phyloP scores from a whole-genome alignment of 2,888 invertebrate genomes.

The Orchesella flavescens region DNA sequence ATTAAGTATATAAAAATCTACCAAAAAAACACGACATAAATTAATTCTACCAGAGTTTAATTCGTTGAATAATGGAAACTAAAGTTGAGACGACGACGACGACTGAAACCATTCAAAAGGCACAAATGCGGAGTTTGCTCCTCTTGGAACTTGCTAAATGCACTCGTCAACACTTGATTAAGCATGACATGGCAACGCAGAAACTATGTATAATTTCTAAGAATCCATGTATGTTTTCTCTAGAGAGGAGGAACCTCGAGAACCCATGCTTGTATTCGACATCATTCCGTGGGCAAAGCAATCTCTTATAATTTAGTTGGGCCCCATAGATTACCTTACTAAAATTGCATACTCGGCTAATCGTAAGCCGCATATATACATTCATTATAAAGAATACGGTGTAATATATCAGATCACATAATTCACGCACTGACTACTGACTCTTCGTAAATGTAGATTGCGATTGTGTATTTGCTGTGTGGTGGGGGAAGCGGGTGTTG shows the following conservation, averaged over 20 bases:
- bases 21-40: not conserved
- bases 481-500: constrained; percentile 13
- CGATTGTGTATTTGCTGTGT: constrained; percentile 22
- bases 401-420: constrained; percentile 71
- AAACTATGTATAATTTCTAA: constrained; percentile 48
- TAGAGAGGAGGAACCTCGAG: not conserved
- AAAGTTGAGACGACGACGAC: not conserved
- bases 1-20: not conserved
- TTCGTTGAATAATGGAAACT: not conserved
- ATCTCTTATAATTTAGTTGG: not conserved
- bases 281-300: not conserved
- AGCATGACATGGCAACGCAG: constrained; percentile 63
- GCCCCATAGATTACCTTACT: not conserved
- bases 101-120: not conserved
- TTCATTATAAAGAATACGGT: too few species aligned
- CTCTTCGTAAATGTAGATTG: constrained; percentile 16
- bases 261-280: not conserved
- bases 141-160: constrained; percentile 27
- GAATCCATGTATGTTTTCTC: constrained; percentile 43
- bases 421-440: constrained; percentile 65
- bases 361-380: constrained; percentile 17
- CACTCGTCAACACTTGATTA: constrained; percentile 71
- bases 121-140: not conserved
- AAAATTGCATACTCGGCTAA: not conserved
- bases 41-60: not conserved